Evolutionary conservation across 2,797 vertebrate species (phyloP).

Genomic region (Lagocephalus sceleratus): DNA sequence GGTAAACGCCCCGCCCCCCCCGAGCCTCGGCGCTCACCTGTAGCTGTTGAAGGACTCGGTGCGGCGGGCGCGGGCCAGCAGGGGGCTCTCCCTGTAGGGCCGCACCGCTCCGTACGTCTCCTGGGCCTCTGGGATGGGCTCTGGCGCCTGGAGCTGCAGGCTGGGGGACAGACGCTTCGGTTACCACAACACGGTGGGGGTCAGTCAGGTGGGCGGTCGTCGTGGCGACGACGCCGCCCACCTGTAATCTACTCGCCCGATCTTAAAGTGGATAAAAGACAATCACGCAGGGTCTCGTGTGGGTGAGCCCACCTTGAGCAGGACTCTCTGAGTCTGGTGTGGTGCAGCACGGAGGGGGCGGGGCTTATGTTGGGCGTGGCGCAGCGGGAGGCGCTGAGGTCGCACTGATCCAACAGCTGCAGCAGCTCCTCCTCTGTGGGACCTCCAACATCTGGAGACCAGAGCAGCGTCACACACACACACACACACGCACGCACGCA

Average conservation of each 20-base stretch:
- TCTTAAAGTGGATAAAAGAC: too few relatives aligned
- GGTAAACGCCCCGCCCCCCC: too few relatives aligned
- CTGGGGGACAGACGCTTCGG: constrained; percentile 61
- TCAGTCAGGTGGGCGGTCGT: neutral
- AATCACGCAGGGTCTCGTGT: too few relatives aligned
- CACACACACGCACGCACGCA: too few relatives aligned
- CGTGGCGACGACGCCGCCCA: neutral
- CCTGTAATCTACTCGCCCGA: too few relatives aligned
- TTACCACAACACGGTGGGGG: too few relatives aligned
- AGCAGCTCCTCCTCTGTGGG: constrained; percentile 94
- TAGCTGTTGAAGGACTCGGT: constrained; percentile 96
- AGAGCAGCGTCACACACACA: constrained; percentile 10
- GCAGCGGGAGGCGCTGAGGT: constrained; percentile 94
- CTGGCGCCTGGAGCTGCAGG: constrained; percentile 89
- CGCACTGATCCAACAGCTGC: constrained; percentile 94
- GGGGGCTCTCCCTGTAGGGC: constrained; percentile 93
- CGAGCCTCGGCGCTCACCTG: too few relatives aligned
- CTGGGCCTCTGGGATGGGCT: constrained; percentile 82
- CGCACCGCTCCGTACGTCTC: constrained; percentile 89
- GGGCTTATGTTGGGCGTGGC: constrained; percentile 97
- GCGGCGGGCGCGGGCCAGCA: constrained; percentile 90
- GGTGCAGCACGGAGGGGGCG: constrained; percentile 91
- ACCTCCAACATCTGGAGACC: constrained; percentile 83
- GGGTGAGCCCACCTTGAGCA: constrained; percentile 82
- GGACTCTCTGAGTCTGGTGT: constrained; percentile 89